phyloP scores from a whole-genome alignment of 2,797 vertebrate species.

The Acestrorhynchus altus region DNA sequence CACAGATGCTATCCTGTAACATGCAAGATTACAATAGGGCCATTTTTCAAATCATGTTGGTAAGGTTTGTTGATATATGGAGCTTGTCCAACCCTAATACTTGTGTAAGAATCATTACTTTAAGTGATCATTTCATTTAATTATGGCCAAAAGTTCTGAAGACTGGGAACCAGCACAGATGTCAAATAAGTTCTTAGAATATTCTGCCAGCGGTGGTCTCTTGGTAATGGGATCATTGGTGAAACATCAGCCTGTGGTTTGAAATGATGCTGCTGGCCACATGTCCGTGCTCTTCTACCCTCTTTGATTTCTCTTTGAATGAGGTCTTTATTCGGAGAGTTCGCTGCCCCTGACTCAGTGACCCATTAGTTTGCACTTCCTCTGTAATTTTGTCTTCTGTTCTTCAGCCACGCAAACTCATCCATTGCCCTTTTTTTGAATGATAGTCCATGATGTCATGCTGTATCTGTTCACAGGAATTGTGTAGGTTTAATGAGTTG shows the following conservation, averaged over 20 bases:
- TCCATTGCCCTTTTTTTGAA: too few relatives aligned
- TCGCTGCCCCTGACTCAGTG: slow-evolving; percentile 25
- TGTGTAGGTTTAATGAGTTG: too few relatives aligned
- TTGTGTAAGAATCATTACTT: too few relatives aligned
- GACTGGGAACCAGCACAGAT: neutral
- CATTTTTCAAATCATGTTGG: too few relatives aligned
- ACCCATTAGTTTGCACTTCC: slow-evolving; percentile 16
- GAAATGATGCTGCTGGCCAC: neutral
- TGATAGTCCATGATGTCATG: too few relatives aligned
- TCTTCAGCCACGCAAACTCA: too few relatives aligned
- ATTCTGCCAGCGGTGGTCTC: neutral
- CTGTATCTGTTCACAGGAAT: too few relatives aligned
- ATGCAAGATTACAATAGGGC: too few relatives aligned
- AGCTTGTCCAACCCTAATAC: too few relatives aligned
- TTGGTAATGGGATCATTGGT: neutral
- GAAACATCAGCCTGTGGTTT: neutral
- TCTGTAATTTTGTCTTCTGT: slow-evolving; percentile 52
- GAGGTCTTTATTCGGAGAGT: neutral
- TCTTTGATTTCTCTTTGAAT: neutral
- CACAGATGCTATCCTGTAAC: too few relatives aligned
- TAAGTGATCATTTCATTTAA: neutral
- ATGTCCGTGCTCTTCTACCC: slow-evolving; percentile 1
- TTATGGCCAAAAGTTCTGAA: neutral
- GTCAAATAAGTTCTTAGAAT: neutral
- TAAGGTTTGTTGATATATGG: too few relatives aligned